Base-by-base conservation (phyloP, 2,888 invertebrate species). In the Drosophila falleni region DNA sequence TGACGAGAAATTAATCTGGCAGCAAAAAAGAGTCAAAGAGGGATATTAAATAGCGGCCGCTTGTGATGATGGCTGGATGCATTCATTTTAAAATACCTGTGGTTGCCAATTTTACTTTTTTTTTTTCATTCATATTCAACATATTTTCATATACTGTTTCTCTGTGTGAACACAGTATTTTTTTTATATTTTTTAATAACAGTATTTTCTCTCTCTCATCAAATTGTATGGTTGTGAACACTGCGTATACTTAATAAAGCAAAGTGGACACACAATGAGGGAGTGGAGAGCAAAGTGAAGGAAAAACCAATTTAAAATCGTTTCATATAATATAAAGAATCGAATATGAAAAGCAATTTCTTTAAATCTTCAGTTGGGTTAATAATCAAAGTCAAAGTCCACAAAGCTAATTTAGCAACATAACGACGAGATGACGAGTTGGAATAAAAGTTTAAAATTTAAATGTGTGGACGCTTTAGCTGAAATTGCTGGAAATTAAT, bases 51-150 rank as follows among this genome's bases (percentile, higher is more conserved):
- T 58, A 54, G 49, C 58, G 26, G 47, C 29, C 42, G 35, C 26
- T 35, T 54, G 16, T 39, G 41, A 37, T 49, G 68, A 39, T 44
- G 55, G 73, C 64, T 53, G 26, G 6, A 8, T 31, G 44, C 54
- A 59, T 72, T 65, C 60, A 56, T 74, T 61, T 60, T 53, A 33
- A 31, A 51, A 35, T 19, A 46, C 42, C 19, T 63, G 44, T 56
- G 67, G 53, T 37, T 61, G 51, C 13, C 47, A 31, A 39, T 59
- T 58, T 73, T 42, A 23, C 35, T 26, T 15, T 26, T 15, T 15
- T 46, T 26, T 15, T 26, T 15, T 15, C 9, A 19, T 46, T n/a
- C 33, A 46, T 23, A 50, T 56, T 37, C 16, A 35, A 49, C 35
- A 39, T 71, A 33, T 53, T 69, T 71, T 56, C 46, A 51, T 56